Percentiles rank a stretch among this genome's conserved stretches.
These are phyloP conservation scores for Ochropleura plecta DNA, from an alignment of 2,888 invertebrate genomes.

Conservation along the genomic window DNA sequence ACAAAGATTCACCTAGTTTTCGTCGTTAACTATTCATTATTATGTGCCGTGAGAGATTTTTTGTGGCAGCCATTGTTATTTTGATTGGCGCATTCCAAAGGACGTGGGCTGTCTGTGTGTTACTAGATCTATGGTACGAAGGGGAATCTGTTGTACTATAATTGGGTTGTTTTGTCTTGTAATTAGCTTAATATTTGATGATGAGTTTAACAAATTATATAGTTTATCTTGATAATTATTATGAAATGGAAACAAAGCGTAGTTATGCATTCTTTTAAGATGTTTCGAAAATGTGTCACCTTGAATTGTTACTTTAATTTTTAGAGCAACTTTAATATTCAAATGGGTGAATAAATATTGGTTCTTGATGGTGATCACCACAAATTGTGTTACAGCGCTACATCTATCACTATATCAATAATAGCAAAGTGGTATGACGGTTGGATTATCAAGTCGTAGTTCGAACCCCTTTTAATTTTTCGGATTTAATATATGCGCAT, in stretches of 20 bases:
- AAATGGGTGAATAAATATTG: neutral
- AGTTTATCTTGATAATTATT: slow-evolving; percentile 36
- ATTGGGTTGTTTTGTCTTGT: slow-evolving; percentile 46
- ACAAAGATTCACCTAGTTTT: slow-evolving; percentile 91
- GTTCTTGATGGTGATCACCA: neutral
- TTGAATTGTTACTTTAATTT: neutral
- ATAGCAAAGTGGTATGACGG: too few relatives aligned
- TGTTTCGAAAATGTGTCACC: neutral
- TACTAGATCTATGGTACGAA: slow-evolving; percentile 59
- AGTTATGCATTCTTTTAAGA: neutral
- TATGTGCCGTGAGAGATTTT: slow-evolving; percentile 89
- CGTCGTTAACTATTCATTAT: slow-evolving; percentile 90
- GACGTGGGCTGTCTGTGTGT: slow-evolving; percentile 75
- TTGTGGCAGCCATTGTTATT: slow-evolving; percentile 85
- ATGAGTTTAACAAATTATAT: slow-evolving; percentile 24
- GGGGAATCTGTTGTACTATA: slow-evolving; percentile 36
- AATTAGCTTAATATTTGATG: slow-evolving; percentile 57
- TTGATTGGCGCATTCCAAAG: slow-evolving; percentile 87
- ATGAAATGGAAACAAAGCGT: slow-evolving; percentile 16
- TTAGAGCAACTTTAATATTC: neutral
- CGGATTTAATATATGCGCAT: too few relatives aligned
- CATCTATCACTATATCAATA: too few relatives aligned
- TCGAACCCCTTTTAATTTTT: too few relatives aligned
- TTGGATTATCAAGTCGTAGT: too few relatives aligned
- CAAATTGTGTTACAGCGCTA: neutral